phyloP scores from a whole-genome alignment of 2,888 invertebrate species.

The Hemistola chrysoprasaria region DNA sequence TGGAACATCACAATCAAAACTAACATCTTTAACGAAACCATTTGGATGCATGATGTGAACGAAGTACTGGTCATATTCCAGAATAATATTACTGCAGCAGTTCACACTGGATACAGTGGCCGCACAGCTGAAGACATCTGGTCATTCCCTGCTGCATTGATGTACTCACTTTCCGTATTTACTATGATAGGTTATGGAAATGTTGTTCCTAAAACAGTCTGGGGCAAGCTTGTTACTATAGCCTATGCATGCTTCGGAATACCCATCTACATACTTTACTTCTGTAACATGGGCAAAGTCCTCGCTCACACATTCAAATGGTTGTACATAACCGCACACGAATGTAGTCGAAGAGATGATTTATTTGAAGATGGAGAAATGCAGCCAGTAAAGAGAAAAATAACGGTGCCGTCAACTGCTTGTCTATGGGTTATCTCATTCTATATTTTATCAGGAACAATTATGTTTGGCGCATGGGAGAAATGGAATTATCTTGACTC shows the following conservation, averaged over 20 bases:
- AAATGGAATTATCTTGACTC: conserved; percentile 93
- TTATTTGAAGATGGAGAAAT: conserved; percentile 74
- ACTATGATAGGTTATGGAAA: conserved; percentile 97
- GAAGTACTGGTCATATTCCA: conserved; percentile 85
- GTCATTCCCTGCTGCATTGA: conserved; percentile 93
- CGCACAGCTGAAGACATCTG: conserved; percentile 87
- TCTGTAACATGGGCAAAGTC: conserved; percentile 94
- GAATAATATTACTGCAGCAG: conserved; percentile 83
- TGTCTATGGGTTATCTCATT: conserved; percentile 94
- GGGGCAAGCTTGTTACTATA: conserved; percentile 92
- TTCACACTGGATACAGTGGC: conserved; percentile 89
- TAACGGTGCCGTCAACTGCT: conserved; percentile 94
- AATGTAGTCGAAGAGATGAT: conserved; percentile 83
- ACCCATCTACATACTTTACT: conserved; percentile 92
- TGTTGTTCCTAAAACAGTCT: conserved; percentile 90
- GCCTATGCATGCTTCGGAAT: conserved; percentile 94
- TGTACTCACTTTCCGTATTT: conserved; percentile 94
- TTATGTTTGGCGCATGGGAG: conserved; percentile 96
- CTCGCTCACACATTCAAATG: conserved; percentile 91
- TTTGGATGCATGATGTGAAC: conserved; percentile 84
- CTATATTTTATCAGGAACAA: conserved; percentile 91
- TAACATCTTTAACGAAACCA: conserved; percentile 86
- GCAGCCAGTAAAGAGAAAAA: conserved; percentile 82
- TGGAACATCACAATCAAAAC: conserved; percentile 86
- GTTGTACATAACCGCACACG: conserved; percentile 88